Evolutionary conservation across 1,140 invertebrate genomes (phyloP), one percentile per base, ranked within the genome.

Genomic region (Mactra quadrangularis): DNA sequence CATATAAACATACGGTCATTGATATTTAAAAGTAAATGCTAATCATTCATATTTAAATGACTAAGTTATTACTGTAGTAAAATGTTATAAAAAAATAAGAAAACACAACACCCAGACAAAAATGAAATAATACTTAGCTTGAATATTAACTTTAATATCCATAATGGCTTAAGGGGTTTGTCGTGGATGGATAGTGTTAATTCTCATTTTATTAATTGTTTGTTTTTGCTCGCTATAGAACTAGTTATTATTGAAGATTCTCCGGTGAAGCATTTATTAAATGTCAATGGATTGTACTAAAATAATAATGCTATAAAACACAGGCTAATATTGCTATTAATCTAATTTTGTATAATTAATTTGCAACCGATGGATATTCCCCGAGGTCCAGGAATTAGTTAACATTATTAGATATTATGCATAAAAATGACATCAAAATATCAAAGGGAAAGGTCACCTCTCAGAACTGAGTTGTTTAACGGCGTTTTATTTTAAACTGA

Each of bases 301-400:
- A 52, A 15, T 72, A 47, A 72, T 72, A 41, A 72, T 47, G 33
- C 22, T 38, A 57, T 57, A 57, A 72, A 72, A 72, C 52, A 72
- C 17, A 25, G n/a, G 52, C 35, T 72, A 72, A 72, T 72, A 72
- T 72, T 50, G 13, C 50, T 2, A 29, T 72, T 72, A 72, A 72
- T 72, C 70, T 57, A 72, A 72, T 72, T 72, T 57, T 55, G 70
- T 72, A 72, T 72, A 72, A 72, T 72, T 72, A 72, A 72, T 72
- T 72, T 31, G 70, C 52, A 31, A n/a, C 25, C 50, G 64, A 55
- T 3, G 3, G 50, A 35, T 38, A 11, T 47, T 72, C 70, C 70
- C 70, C n/a, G n/a, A n/a, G 70, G 70, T 47, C 33, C n/a, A 35
- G 50, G 52, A 72, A 72, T 72, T 72, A 72, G 70, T 72, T 72